These are phyloP conservation scores for Agrotis clavis DNA, from an alignment of 2,888 invertebrate genomes.

Conservation along the genomic window DNA sequence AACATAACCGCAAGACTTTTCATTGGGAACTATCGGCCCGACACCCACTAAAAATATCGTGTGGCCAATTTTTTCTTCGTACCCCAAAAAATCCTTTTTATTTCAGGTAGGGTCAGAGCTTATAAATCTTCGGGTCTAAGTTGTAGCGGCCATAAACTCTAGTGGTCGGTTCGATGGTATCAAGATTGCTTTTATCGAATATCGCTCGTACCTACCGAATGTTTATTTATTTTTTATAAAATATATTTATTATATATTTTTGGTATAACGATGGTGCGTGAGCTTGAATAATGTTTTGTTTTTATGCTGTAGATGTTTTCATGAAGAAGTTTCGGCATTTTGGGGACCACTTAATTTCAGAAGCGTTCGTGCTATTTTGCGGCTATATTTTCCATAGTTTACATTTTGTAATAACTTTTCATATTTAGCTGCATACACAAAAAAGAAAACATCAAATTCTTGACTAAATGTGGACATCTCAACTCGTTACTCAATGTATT, in stretches of 20 bases:
- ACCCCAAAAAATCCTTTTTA: slow-evolving; percentile 69
- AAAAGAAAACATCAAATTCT: too few species aligned
- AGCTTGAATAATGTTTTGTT: slow-evolving; percentile 46
- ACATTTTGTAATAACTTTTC: too few species aligned
- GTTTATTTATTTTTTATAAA: slow-evolving; percentile 60
- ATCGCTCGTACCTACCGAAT: slow-evolving; percentile 64
- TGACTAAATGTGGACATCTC: too few species aligned
- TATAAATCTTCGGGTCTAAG: slow-evolving; percentile 84
- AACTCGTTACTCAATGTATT: too few species aligned
- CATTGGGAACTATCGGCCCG: slow-evolving; percentile 49
- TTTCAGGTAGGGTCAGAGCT: slow-evolving; percentile 79
- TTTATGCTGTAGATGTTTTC: neutral
- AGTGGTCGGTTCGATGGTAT: slow-evolving; percentile 75
- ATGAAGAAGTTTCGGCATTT: too few species aligned
- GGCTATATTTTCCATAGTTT: too few species aligned
- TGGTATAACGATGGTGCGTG: slow-evolving; percentile 28
- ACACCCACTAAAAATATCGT: slow-evolving; percentile 53
- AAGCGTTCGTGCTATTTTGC: too few species aligned
- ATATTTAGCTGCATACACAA: too few species aligned
- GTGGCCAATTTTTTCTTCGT: slow-evolving; percentile 68
- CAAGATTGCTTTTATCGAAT: slow-evolving; percentile 86
- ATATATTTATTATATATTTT: slow-evolving; percentile 36
- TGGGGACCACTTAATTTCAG: too few species aligned
- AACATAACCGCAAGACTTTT: slow-evolving; percentile 55
- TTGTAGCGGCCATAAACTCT: slow-evolving; percentile 81